A percentile compares a stretch with the other conserved stretches of the same genome.
phyloP scores from a whole-genome alignment of 1,140 invertebrate species.

The Drosophila yakuba region DNA sequence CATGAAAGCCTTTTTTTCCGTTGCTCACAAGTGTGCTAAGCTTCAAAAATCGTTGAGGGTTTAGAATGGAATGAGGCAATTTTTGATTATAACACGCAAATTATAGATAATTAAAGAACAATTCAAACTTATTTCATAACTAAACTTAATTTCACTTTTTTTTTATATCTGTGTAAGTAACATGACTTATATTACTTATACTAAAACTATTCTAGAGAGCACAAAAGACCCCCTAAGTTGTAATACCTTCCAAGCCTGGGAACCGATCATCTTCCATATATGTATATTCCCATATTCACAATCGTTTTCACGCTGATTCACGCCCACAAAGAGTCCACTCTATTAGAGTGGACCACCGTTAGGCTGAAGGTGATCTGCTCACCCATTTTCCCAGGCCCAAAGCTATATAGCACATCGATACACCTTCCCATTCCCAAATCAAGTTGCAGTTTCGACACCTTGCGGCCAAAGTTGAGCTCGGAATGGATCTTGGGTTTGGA shows the following conservation, averaged over 20 bases:
- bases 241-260: constrained; percentile 13
- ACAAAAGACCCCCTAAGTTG: constrained; percentile 15
- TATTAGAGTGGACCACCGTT: constrained; percentile 38
- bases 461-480: constrained; percentile 47
- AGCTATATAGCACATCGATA: not conserved
- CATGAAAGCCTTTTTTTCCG: not conserved
- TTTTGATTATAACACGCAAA: not conserved
- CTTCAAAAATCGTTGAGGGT: not conserved
- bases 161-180: not conserved
- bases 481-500: constrained; percentile 1
- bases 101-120: not conserved
- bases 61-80: not conserved
- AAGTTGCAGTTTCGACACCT: constrained; percentile 80
- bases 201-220: not conserved
- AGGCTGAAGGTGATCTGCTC: constrained; percentile 11
- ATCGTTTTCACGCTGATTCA: constrained; percentile 36
- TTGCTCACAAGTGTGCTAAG: not conserved
- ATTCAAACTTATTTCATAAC: not conserved
- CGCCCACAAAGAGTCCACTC: constrained; percentile 16
- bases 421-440: constrained; percentile 8
- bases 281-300: constrained; percentile 22
- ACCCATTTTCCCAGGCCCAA: constrained; percentile 29
- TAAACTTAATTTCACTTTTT: not conserved
- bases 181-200: not conserved
- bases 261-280: constrained; percentile 13